A percentile compares a stretch with the other conserved stretches of the same genome.
Evolutionary conservation across 2,888 invertebrate genomes (phyloP).

Genomic region (Clunio marinus): DNA sequence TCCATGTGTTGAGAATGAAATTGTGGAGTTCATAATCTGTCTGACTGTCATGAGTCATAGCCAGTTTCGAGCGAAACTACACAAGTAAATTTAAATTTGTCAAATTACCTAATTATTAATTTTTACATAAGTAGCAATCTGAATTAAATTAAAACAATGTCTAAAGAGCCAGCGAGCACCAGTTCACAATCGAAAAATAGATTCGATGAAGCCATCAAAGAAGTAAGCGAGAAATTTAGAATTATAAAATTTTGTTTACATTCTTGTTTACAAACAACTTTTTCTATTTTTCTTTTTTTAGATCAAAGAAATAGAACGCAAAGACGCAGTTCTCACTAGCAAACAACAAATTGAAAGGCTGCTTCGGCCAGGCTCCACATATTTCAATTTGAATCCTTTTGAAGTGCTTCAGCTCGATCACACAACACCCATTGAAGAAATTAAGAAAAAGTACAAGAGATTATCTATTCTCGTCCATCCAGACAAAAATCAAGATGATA

Average conservation of each 20-base stretch:
- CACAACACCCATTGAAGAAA: slow-evolving; percentile 80
- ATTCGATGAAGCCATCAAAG: slow-evolving; percentile 15
- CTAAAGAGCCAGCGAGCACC: not conserved
- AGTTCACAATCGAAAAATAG: slow-evolving; percentile 2
- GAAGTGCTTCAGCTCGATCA: slow-evolving; percentile 88
- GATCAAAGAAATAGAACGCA: slow-evolving; percentile 98
- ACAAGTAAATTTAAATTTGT: too few relatives aligned
- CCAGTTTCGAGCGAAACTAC: too few relatives aligned
- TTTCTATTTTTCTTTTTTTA: slow-evolving; percentile 50
- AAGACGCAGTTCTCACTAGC: slow-evolving; percentile 93
- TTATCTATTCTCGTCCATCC: slow-evolving; percentile 98
- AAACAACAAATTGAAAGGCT: slow-evolving; percentile 96
- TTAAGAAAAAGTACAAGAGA: slow-evolving; percentile 94
- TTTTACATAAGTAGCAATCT: too few relatives aligned
- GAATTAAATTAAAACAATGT: slow-evolving; percentile 15
- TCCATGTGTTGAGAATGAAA: too few relatives aligned
- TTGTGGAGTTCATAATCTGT: too few relatives aligned
- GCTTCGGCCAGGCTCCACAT: slow-evolving; percentile 93
- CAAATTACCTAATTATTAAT: too few relatives aligned
- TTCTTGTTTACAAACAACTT: not conserved
- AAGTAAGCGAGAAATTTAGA: not conserved
- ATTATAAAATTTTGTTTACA: not conserved
- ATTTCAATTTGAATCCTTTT: slow-evolving; percentile 97
- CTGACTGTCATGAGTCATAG: too few relatives aligned
- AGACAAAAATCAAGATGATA: slow-evolving; percentile 96